Evolutionary conservation across 2,888 invertebrate species (phyloP), one percentile per base, ranked within the genome.

Genomic region (Escarpia spicata): DNA sequence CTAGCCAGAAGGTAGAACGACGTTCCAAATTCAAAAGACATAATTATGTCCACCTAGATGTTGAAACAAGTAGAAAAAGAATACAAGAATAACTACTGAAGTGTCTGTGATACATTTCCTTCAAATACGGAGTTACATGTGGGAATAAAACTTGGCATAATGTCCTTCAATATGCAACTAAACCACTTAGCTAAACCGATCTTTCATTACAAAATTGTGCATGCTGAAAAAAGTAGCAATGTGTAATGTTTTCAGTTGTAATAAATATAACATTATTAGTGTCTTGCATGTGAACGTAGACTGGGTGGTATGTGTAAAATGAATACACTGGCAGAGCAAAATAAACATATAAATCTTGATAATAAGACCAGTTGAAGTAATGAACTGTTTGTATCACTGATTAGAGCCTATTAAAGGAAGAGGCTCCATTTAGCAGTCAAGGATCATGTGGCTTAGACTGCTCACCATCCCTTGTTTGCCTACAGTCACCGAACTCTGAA

Each of bases 381-480:
- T 75, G 75, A 75, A n/a, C 75, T 75, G 75, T 75, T 19, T 75
- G 75, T 26, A 26, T 75, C 75, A 19, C 75, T 75, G 75, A 75
- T 75, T 75, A 75, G 75, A 75, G 75, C 75, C 75, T 75, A 75
- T 75, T 75, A 75, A 75, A 75, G 75, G 75, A 75, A 75, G 75
- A 75, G 75, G 75, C 52, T 0, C 52, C 52, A 52, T 52, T 52
- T 52, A 52, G 52, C 8, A 52, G 52, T 75, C 75, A 75, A 19
- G n/a, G 75, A 75, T 75, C 75, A 19, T 26, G 75, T 75, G n/a
- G 75, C 75, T 75, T 75, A 26, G 75, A 75, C 75, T 75, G 75
- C 75, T 52, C 52, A 52, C 52, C 52, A 52, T 52, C 52, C 4
- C 52, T 52, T 52, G 52, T 52, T 52, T 75, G 75, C 75, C 75